Evolutionary conservation across 1,140 invertebrate genomes (phyloP).

Genomic region (Portunus trituberculatus): DNA sequence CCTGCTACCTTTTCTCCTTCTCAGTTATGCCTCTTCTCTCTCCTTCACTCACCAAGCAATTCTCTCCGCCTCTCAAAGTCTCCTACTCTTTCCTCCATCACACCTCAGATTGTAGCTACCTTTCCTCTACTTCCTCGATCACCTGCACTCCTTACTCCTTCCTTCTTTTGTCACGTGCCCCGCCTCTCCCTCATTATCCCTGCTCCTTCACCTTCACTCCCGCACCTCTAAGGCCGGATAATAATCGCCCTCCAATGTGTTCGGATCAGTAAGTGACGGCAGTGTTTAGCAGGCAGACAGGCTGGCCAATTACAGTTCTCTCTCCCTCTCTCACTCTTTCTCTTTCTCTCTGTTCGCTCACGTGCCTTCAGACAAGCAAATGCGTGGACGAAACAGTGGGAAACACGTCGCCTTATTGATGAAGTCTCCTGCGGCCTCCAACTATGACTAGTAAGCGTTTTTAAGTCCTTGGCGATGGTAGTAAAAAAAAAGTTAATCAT

Average conservation of each 20-base stretch:
- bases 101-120: background rate
- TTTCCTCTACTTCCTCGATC: background rate
- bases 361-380: background rate
- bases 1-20: too few species aligned
- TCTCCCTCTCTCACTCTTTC: background rate
- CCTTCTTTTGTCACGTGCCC: background rate
- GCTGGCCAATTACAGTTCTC: background rate
- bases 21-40: too few species aligned
- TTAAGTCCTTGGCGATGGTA: background rate
- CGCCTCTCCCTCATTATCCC: background rate
- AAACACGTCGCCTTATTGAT: background rate
- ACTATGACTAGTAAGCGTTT: constrained; percentile 12
- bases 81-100: too few species aligned
- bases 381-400: background rate
- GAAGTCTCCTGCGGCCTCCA: background rate
- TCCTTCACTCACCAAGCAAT: too few species aligned
- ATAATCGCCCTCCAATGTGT: constrained; percentile 39
- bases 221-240: background rate
- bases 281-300: background rate
- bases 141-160: background rate
- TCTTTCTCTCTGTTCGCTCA: background rate
- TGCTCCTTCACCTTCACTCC: background rate
- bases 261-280: constrained; percentile 38
- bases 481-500: constrained; percentile 7
- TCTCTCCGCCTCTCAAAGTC: too few species aligned